phyloP scores from a whole-genome alignment of 2,797 vertebrate genomes.

The Okamejei kenojei region DNA sequence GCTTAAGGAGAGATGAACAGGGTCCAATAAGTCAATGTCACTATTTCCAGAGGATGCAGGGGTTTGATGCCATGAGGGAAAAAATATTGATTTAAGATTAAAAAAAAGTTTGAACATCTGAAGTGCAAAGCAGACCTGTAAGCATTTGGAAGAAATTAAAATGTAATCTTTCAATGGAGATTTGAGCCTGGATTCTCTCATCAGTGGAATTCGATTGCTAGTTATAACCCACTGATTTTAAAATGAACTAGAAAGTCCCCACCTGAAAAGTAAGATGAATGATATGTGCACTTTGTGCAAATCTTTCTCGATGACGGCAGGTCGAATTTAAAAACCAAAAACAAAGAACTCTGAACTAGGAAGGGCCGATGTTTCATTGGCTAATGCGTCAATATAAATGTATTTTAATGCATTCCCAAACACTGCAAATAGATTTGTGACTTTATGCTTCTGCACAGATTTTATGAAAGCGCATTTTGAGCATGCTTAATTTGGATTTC shows the following conservation, averaged over 20 bases:
- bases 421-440: neutral
- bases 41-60: neutral
- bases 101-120: neutral
- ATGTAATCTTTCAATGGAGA: neutral
- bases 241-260: neutral
- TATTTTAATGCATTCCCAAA: neutral
- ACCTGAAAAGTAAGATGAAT: neutral
- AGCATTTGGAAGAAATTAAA: constrained; percentile 26
- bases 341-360: neutral
- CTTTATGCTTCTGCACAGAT: neutral
- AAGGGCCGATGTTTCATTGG: neutral
- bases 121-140: neutral
- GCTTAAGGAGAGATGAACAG: neutral
- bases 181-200: neutral
- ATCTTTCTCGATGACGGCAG: neutral
- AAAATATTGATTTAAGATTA: neutral
- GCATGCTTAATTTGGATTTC: neutral
- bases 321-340: neutral
- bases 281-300: neutral
- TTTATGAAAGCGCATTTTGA: neutral
- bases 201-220: neutral
- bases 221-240: neutral
- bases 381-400: neutral
- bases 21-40: neutral
- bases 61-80: neutral